Evolutionary conservation across 2,113 vertebrate species (phyloP).

Genomic region (Mionectes macconnelli): DNA sequence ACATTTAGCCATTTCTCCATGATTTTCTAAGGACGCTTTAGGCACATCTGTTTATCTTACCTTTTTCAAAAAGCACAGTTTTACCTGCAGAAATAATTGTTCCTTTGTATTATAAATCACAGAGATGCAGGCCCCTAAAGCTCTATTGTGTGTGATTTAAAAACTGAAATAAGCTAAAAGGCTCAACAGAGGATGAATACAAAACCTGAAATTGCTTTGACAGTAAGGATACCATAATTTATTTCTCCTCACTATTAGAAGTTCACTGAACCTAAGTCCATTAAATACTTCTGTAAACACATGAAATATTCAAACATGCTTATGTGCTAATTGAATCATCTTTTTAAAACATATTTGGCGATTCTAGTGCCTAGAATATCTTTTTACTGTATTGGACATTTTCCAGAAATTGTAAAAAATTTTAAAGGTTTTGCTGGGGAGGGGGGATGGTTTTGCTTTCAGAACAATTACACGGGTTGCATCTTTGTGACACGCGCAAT

Average conservation of each 20-base stretch:
- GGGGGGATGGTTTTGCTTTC: neutral
- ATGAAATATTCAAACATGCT: neutral
- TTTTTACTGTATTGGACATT: neutral
- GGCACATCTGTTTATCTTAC: conserved; percentile 54
- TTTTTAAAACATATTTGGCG: neutral
- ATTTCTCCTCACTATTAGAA: conserved; percentile 39
- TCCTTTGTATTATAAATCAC: conserved; percentile 58
- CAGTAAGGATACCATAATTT: conserved; percentile 57
- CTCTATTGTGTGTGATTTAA: conserved; percentile 59
- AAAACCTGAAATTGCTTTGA: conserved; percentile 56
- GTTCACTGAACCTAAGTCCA: neutral
- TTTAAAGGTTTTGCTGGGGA: neutral
- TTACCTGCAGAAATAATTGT: conserved; percentile 64
- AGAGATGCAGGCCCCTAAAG: conserved; percentile 26
- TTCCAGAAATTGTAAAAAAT: neutral
- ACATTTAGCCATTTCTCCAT: conserved; percentile 13
- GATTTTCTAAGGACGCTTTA: conserved; percentile 40
- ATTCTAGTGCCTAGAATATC: neutral
- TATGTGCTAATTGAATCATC: neutral
- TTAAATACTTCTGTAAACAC: neutral
- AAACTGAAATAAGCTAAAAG: conserved; percentile 57
- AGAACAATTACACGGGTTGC: neutral
- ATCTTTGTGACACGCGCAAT: neutral
- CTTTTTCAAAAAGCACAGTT: conserved; percentile 49
- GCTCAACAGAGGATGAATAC: conserved; percentile 29